Percentiles rank a stretch among this genome's conserved stretches.
phyloP scores from a whole-genome alignment of 2,797 vertebrate genomes.

The Dromococcyx pavoninus region DNA sequence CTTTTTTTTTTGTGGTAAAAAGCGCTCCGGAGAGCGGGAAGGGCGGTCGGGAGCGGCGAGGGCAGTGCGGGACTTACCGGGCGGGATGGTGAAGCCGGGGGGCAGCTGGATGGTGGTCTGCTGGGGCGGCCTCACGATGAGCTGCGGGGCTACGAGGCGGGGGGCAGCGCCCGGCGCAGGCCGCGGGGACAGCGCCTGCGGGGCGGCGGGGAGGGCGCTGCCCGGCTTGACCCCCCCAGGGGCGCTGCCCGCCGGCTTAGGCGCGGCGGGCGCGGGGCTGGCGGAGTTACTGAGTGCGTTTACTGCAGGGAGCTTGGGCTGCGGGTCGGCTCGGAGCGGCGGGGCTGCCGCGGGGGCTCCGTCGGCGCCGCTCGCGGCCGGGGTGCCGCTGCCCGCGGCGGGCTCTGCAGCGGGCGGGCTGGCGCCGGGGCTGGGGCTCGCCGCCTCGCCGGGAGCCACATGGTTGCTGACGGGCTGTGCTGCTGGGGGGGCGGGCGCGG shows the following conservation, averaged over 20 bases:
- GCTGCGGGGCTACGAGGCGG: constrained; percentile 83
- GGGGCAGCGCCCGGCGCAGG: constrained; percentile 77
- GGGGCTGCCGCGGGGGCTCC: not conserved
- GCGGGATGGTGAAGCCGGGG: constrained; percentile 88
- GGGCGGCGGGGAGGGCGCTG: constrained; percentile 58
- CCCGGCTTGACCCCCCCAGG: constrained; percentile 71
- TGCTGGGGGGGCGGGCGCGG: not conserved
- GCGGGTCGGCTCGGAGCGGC: too few relatives aligned
- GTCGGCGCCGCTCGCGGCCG: not conserved
- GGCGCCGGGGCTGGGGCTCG: not conserved
- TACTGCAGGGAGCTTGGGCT: constrained; percentile 59
- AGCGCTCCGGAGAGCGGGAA: too few relatives aligned
- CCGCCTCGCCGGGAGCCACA: not conserved
- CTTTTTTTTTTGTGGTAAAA: too few relatives aligned
- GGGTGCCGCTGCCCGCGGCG: not conserved
- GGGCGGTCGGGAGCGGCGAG: too few relatives aligned
- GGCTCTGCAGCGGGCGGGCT: not conserved
- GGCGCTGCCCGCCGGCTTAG: constrained; percentile 67
- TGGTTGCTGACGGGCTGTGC: constrained; percentile 60
- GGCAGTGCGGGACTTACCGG: constrained; percentile 76
- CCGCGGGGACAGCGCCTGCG: constrained; percentile 75
- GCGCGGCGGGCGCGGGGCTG: constrained; percentile 18
- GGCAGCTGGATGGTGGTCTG: constrained; percentile 89
- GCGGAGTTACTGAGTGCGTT: constrained; percentile 71
- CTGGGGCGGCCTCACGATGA: constrained; percentile 85